phyloP scores from a whole-genome alignment of 2,113 vertebrate genomes.

The Mohoua ochrocephala region DNA sequence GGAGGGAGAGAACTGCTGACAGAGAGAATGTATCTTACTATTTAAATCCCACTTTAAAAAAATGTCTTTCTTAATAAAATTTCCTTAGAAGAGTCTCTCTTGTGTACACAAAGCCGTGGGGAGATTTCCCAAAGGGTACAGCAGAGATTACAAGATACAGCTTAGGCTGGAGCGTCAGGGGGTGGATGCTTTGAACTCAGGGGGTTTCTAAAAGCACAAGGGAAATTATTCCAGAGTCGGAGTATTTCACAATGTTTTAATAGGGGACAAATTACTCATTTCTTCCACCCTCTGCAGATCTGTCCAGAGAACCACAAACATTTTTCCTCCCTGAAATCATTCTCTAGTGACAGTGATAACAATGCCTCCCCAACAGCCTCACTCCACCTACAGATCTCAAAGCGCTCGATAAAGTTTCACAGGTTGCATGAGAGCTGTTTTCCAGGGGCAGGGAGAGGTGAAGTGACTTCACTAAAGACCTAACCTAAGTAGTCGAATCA shows the following conservation, averaged over 20 bases:
- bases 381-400: conserved; percentile 24
- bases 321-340: conserved; percentile 8
- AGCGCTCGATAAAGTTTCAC: conserved; percentile 27
- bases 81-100: conserved; percentile 36
- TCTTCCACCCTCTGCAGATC: background rate
- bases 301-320: conserved; percentile 13
- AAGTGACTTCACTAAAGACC: conserved; percentile 53
- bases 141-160: conserved; percentile 37
- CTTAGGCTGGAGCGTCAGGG: conserved; percentile 37
- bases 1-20: background rate
- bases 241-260: conserved; percentile 18
- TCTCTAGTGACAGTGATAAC: background rate
- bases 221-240: conserved; percentile 5
- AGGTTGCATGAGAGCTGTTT: conserved; percentile 12
- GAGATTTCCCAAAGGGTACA: conserved; percentile 56
- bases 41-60: conserved; percentile 3
- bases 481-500: conserved; percentile 18
- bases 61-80: conserved; percentile 45
- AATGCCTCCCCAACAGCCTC: background rate
- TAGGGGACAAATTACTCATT: conserved; percentile 11
- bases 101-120: conserved; percentile 54
- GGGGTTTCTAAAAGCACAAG: conserved; percentile 34
- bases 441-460: conserved; percentile 19
- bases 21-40: background rate
- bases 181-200: conserved; percentile 46